Evolutionary conservation across 2,113 vertebrate genomes (phyloP).

Genomic region (Caranx melampygus): DNA sequence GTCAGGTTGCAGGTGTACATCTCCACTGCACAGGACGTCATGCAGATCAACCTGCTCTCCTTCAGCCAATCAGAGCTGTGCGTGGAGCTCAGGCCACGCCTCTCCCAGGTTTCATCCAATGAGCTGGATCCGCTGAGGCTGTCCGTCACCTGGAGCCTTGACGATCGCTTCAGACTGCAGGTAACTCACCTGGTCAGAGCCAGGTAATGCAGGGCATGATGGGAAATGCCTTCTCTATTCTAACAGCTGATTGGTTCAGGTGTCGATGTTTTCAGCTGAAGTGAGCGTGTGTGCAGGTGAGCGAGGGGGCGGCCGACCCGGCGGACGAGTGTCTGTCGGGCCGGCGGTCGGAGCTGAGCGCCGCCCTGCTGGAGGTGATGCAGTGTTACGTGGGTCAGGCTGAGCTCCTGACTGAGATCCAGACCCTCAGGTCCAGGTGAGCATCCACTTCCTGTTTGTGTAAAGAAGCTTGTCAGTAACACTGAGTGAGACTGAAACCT

Average conservation of each 20-base stretch:
- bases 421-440: constrained; percentile 79
- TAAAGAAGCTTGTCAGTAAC: not conserved
- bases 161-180: constrained; percentile 76
- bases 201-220: too few species aligned
- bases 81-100: constrained; percentile 74
- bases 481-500: not conserved
- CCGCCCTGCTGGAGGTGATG: constrained; percentile 73
- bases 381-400: constrained; percentile 75
- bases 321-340: constrained; percentile 57
- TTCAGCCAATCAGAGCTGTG: constrained; percentile 71
- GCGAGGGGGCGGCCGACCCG: constrained; percentile 57
- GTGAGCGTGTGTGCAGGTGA: constrained; percentile 50
- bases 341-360: constrained; percentile 55
- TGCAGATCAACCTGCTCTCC: constrained; percentile 71
- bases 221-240: too few species aligned
- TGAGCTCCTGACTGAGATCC: constrained; percentile 81
- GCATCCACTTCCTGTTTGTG: not conserved
- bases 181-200: constrained; percentile 40
- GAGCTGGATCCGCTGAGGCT: constrained; percentile 74
- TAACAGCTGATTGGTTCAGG: too few species aligned
- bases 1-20: constrained; percentile 71
- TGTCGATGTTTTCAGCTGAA: too few species aligned
- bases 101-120: not conserved
- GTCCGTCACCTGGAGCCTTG: constrained; percentile 63
- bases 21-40: constrained; percentile 37